These are phyloP conservation scores for Hirtodrosophila histrioides DNA, from an alignment of 2,888 invertebrate species.

Conservation along the genomic window DNA sequence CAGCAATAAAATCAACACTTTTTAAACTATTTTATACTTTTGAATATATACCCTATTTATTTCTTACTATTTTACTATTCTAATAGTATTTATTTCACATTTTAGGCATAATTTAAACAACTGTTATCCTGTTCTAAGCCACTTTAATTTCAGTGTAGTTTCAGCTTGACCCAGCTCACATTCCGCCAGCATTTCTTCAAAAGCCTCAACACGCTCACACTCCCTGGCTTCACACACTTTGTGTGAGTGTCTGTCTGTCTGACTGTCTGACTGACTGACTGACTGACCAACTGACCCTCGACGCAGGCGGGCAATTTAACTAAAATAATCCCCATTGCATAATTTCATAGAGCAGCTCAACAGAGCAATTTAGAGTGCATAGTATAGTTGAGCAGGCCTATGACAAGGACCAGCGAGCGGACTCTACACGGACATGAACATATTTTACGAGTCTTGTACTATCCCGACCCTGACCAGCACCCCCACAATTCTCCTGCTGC, in stretches of 20 bases:
- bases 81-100: no score
- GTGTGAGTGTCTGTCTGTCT: slow-evolving; percentile 3
- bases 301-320: slow-evolving; percentile 59
- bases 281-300: slow-evolving; percentile 41
- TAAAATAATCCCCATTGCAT: slow-evolving; percentile 65
- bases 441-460: slow-evolving; percentile 56
- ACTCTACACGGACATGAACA: slow-evolving; percentile 47
- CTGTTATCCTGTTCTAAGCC: no score
- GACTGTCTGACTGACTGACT: slow-evolving; percentile 2
- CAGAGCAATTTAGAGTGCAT: slow-evolving; percentile 54
- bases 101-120: no score
- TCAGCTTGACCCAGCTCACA: slow-evolving; percentile 3
- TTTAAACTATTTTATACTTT: no score
- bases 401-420: slow-evolving; percentile 6
- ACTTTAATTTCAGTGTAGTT: no score
- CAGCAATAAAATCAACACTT: no score
- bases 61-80: no score
- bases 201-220: slow-evolving; percentile 6
- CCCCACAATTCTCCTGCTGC: slow-evolving; percentile 24
- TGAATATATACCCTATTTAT: no score
- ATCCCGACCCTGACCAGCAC: background rate
- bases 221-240: slow-evolving; percentile 1
- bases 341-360: slow-evolving; percentile 55
- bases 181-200: slow-evolving; percentile 12
- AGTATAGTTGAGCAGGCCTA: slow-evolving; percentile 32